These are phyloP conservation scores for Rousettus leschenaultii DNA, from an alignment of 2,113 vertebrate species.

Conservation along the genomic window DNA sequence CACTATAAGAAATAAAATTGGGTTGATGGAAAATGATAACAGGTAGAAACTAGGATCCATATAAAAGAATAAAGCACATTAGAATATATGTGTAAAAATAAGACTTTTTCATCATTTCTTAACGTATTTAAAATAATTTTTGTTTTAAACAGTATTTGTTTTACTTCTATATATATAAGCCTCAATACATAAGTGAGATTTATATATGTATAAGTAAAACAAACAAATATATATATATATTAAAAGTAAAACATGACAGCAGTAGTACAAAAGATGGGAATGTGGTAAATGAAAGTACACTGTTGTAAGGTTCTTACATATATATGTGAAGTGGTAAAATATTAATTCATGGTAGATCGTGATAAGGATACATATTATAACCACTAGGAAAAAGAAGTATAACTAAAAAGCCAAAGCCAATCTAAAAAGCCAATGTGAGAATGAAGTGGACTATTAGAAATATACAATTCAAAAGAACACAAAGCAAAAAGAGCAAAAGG, in stretches of 20 bases:
- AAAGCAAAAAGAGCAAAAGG: background rate
- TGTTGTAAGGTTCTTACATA: background rate
- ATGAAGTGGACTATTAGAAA: background rate
- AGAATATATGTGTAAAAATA: background rate
- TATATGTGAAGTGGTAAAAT: background rate
- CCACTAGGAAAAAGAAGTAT: background rate
- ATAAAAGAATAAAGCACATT: background rate
- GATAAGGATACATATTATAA: background rate
- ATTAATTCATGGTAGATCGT: background rate
- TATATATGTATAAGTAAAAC: background rate
- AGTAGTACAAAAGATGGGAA: background rate
- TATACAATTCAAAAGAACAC: background rate
- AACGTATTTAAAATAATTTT: background rate
- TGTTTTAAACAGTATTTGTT: no score
- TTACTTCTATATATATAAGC: no score
- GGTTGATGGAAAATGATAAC: background rate
- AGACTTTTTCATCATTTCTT: background rate
- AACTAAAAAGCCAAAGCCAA: background rate
- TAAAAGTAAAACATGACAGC: background rate
- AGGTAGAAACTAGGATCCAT: background rate
- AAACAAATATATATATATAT: background rate
- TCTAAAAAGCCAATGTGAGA: background rate
- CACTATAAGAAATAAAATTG: background rate
- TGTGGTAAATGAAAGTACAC: background rate
- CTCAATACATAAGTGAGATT: background rate